Base-by-base conservation (phyloP, 2,888 invertebrate species). In the Macaria notata region DNA sequence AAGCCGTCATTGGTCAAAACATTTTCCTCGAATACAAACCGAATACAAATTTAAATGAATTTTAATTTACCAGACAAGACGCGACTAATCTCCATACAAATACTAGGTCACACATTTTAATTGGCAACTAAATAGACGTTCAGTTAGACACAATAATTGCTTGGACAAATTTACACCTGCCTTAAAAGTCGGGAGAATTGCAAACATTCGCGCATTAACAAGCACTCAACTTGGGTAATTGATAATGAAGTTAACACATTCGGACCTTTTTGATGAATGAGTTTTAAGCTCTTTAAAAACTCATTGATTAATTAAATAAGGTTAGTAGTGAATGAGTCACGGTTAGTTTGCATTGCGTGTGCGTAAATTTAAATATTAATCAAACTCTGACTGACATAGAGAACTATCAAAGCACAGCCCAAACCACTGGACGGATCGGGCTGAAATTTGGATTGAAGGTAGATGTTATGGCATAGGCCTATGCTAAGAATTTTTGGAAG, bases 41-140 rank as follows among this genome's bases (percentile, higher is more conserved):
- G 33, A 6, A 36, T 6, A 6, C 33, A 6, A 36, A 36, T 36
- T 36, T 36, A 36, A 36, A 36, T 36, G 33, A 36, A 2, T 6
- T 7, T 36, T 36, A 6, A 36, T 2, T 36, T 1, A 36, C 33
- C 33, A 36, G 33, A 36, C 4, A 36, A 36, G 7, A 36, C 33
- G 5, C 7, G 7, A 36, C 33, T 36, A 36, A 4, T 7, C 5
- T 36, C 33, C 33, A 55, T 54, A 50, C 52, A 54, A 60, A 60
- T 59, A 48, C 45, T 54, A 57, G 61, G 60, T 46, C 59, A 63
- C 46, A 48, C 44, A 57, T 63, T 62, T 64, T 60, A 64, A 66
- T 63, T 64, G 49, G 61, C 56, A 61, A 44, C 56, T 59, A 54
- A 64, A 61, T 48, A 54, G 55, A 61, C 44, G 4, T 54, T 48